phyloP scores from a whole-genome alignment of 2,888 invertebrate species.

The Pandemis corylana region DNA sequence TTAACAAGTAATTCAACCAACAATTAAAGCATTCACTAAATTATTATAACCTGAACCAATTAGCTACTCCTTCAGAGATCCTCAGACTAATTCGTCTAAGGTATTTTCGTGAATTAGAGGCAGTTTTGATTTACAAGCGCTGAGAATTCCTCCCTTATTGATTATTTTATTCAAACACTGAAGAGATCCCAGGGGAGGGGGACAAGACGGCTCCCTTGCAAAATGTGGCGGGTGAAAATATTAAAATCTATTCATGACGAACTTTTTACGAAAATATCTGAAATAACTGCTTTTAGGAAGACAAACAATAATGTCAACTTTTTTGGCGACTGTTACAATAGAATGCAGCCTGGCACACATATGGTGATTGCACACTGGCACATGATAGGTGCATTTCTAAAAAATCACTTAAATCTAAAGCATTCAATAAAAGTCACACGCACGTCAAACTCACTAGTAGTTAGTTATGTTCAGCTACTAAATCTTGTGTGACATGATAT shows the following conservation, averaged over 20 bases:
- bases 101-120: conserved; percentile 17
- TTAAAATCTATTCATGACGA: conserved; percentile 1
- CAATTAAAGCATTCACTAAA: conserved; percentile 9
- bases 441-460: not conserved
- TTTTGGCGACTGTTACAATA: not conserved
- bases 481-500: not conserved
- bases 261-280: not conserved
- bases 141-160: conserved; percentile 29
- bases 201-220: conserved; percentile 11
- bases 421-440: not conserved
- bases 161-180: conserved; percentile 32
- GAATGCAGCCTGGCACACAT: not conserved
- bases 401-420: conserved; percentile 8
- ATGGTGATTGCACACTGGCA: not conserved
- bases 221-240: conserved; percentile 27
- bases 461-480: not conserved
- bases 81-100: not conserved
- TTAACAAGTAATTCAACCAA: conserved; percentile 3
- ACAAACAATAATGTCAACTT: not conserved
- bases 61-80: not conserved
- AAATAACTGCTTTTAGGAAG: not conserved
- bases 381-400: not conserved
- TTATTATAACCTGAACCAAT: conserved; percentile 6
- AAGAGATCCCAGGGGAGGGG: conserved; percentile 25
- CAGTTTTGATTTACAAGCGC: conserved; percentile 18